phyloP scores from a whole-genome alignment of 2,888 invertebrate genomes.

The Pollenia amentaria region DNA sequence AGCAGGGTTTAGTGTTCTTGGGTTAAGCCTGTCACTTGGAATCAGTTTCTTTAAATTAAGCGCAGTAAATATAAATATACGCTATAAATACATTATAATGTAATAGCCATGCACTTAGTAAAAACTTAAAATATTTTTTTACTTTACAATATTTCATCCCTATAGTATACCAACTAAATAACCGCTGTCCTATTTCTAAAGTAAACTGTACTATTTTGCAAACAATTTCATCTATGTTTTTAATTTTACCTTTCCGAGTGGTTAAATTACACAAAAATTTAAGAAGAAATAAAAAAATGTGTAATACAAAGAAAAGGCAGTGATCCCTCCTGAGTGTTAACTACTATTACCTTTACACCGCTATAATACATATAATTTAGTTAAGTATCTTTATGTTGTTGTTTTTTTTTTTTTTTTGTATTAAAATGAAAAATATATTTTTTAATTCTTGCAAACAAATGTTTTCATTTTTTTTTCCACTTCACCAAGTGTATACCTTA shows the following conservation, averaged over 20 bases:
- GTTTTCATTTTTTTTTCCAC: constrained; percentile 17
- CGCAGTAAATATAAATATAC: too few species aligned
- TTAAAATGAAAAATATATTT: constrained; percentile 22
- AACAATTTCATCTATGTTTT: constrained; percentile 9
- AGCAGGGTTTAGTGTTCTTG: too few species aligned
- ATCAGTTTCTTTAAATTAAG: too few species aligned
- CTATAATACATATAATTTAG: constrained; percentile 50
- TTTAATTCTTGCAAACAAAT: constrained; percentile 18
- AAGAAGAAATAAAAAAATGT: background rate
- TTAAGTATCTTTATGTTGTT: constrained; percentile 64
- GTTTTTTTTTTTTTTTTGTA: constrained; percentile 12
- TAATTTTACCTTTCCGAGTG: constrained; percentile 31
- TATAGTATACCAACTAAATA: background rate
- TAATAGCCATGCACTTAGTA: too few species aligned
- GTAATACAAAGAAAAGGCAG: background rate
- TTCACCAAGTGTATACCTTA: constrained; percentile 19
- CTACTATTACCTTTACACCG: background rate
- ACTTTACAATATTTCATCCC: background rate
- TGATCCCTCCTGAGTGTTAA: background rate
- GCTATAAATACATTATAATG: too few species aligned
- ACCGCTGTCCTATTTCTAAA: background rate
- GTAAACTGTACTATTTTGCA: constrained; percentile 26
- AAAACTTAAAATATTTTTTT: background rate
- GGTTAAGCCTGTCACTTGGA: too few species aligned
- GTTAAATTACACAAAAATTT: constrained; percentile 31